Conservation (phyloP, 1,140 invertebrate species). For the Pogonomyrmex barbatus region DNA sequence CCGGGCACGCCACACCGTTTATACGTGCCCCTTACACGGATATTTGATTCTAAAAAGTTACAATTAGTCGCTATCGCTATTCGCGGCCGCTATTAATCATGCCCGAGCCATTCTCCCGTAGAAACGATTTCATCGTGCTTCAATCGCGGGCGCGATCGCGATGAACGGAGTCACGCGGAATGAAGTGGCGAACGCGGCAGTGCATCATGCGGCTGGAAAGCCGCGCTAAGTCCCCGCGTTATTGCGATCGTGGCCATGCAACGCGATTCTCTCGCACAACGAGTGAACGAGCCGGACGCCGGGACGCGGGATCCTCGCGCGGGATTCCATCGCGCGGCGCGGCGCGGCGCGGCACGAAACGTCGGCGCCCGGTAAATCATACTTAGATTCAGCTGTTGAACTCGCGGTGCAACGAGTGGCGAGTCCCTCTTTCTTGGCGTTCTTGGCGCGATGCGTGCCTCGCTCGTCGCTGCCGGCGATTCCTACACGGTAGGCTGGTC, state of each 20-base stretch:
- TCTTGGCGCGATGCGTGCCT: conserved; percentile 14
- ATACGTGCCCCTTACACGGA: neutral
- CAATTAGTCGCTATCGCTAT: conserved; percentile 53
- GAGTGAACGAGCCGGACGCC: conserved; percentile 16
- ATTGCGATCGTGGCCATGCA: conserved; percentile 68
- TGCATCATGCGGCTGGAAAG: conserved; percentile 56
- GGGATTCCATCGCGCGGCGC: conserved; percentile 20
- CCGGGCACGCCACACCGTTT: neutral
- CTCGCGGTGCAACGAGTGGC: conserved; percentile 69
- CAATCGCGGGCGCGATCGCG: conserved; percentile 17
- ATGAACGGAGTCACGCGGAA: conserved; percentile 68
- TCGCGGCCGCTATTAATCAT: conserved; percentile 40
- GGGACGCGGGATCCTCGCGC: conserved; percentile 20
- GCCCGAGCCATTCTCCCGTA: conserved; percentile 33
- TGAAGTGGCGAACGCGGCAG: conserved; percentile 54
- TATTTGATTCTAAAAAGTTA: conserved; percentile 51
- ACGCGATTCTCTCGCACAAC: neutral
- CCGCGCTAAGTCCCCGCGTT: conserved; percentile 46
- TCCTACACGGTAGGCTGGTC: conserved; percentile 52
- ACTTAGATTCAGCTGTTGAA: conserved; percentile 78
- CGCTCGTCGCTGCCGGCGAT: conserved; percentile 23
- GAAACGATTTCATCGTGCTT: conserved; percentile 8
- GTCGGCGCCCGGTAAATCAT: conserved; percentile 77
- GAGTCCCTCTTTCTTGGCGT: conserved; percentile 27
- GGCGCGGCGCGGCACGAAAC: conserved; percentile 6